These are phyloP conservation scores for Vollenhovia emeryi DNA, from an alignment of 1,140 invertebrate species.

Conservation along the genomic window DNA sequence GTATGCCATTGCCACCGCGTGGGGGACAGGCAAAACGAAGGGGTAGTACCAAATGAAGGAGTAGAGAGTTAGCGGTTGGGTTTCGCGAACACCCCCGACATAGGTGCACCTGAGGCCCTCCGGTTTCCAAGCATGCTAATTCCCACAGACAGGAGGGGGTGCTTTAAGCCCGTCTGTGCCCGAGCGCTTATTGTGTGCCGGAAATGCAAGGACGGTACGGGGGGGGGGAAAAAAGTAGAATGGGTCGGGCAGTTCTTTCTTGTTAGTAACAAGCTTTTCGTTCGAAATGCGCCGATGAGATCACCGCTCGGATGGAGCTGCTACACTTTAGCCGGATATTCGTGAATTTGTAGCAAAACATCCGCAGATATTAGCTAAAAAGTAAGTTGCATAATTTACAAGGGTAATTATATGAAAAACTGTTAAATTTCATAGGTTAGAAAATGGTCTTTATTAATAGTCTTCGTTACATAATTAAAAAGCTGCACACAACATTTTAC, in stretches of 20 bases:
- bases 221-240: conserved; percentile 9
- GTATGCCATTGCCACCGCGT: conserved; percentile 38
- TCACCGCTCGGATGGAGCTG: not conserved
- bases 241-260: not conserved
- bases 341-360: not conserved
- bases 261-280: conserved; percentile 10
- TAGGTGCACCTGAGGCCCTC: conserved; percentile 73
- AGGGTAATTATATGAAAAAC: not conserved
- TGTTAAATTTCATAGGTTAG: not conserved
- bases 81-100: conserved; percentile 53
- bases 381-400: not conserved
- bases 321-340: not conserved
- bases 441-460: not conserved
- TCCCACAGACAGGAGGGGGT: conserved; percentile 67
- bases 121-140: conserved; percentile 73
- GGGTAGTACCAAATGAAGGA: conserved; percentile 23
- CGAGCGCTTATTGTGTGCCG: conserved; percentile 56
- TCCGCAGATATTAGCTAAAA: not conserved
- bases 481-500: not conserved
- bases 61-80: conserved; percentile 55
- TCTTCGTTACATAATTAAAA: not conserved
- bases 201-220: conserved; percentile 17
- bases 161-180: conserved; percentile 73
- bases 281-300: conserved; percentile 28
- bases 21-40: conserved; percentile 36